These are phyloP conservation scores for Erpetoichthys calabaricus DNA, from an alignment of 2,797 vertebrate genomes.

Conservation along the genomic window DNA sequence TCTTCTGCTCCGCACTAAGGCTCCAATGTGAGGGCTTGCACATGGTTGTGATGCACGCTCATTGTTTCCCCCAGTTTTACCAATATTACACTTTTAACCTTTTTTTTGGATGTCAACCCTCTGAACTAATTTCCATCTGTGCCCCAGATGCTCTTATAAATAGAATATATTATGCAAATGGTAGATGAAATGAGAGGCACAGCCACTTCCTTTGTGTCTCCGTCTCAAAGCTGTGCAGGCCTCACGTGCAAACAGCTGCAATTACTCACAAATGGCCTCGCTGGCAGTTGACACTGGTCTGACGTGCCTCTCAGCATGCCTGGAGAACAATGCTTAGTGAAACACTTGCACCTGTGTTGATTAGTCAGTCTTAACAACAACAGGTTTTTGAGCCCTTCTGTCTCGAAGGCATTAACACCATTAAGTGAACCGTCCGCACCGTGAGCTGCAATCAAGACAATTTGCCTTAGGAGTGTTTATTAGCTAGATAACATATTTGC, in stretches of 20 bases:
- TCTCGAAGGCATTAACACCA: not conserved
- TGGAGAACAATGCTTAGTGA: not conserved
- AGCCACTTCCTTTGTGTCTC: not conserved
- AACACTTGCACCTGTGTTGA: not conserved
- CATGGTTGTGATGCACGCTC: too few relatives aligned
- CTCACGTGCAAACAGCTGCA: slow-evolving; percentile 1
- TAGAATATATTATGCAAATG: slow-evolving; percentile 9
- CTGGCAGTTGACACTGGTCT: not conserved
- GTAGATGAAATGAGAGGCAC: not conserved
- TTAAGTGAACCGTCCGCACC: not conserved
- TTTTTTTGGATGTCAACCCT: not conserved
- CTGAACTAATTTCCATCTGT: slow-evolving; percentile 4
- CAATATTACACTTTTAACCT: not conserved
- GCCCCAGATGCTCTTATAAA: not conserved
- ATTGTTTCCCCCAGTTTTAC: too few relatives aligned
- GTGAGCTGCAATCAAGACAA: not conserved
- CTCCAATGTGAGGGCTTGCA: too few relatives aligned
- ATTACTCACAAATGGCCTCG: not conserved
- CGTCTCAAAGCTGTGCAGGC: not conserved
- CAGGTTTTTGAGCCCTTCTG: not conserved
- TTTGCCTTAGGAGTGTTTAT: not conserved
- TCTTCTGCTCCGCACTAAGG: too few relatives aligned
- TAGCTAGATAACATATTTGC: not conserved
- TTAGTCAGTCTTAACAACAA: not conserved
- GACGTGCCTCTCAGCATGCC: not conserved